Percentiles rank a stretch among this genome's conserved stretches.
Conservation (phyloP, 2,113 vertebrate genomes). For the Leiothrix lutea region DNA sequence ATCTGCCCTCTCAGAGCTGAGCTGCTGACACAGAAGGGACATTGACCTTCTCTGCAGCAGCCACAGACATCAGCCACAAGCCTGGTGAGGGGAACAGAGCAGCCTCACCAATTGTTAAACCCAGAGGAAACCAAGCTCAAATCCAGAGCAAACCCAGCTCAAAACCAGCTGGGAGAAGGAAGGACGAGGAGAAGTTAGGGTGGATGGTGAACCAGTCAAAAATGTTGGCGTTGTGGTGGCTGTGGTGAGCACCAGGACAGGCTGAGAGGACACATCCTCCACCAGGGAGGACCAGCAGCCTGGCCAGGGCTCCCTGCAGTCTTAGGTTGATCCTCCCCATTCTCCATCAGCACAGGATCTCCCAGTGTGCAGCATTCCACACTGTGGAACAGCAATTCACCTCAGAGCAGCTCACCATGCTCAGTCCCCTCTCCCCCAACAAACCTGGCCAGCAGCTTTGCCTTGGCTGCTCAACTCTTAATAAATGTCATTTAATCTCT, state of each 20-base stretch:
- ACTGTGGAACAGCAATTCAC: not conserved
- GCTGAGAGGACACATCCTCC: not conserved
- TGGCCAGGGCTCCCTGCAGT: not conserved
- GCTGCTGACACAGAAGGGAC: not conserved
- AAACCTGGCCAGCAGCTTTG: not conserved
- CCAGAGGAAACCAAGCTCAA: not conserved
- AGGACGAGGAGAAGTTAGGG: not conserved
- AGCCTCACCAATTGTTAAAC: not conserved
- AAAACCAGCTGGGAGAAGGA: not conserved
- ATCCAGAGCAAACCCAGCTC: not conserved
- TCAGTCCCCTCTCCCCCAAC: not conserved
- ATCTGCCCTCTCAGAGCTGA: not conserved
- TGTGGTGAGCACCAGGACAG: not conserved
- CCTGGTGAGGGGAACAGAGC: not conserved
- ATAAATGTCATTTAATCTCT: not conserved
- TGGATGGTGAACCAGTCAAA: not conserved
- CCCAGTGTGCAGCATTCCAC: not conserved
- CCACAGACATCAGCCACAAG: not conserved
- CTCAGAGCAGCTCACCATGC: not conserved
- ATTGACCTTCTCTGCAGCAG: not conserved
- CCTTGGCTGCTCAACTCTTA: not conserved
- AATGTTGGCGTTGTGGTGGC: rapidly evolving
- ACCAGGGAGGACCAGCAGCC: not conserved
- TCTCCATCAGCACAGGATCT: not conserved
- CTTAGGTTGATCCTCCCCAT: not conserved